Percentiles rank a stretch among this genome's conserved stretches.
These are phyloP conservation scores for Salarias fasciatus DNA, from an alignment of 2,797 vertebrate species.

Conservation along the genomic window DNA sequence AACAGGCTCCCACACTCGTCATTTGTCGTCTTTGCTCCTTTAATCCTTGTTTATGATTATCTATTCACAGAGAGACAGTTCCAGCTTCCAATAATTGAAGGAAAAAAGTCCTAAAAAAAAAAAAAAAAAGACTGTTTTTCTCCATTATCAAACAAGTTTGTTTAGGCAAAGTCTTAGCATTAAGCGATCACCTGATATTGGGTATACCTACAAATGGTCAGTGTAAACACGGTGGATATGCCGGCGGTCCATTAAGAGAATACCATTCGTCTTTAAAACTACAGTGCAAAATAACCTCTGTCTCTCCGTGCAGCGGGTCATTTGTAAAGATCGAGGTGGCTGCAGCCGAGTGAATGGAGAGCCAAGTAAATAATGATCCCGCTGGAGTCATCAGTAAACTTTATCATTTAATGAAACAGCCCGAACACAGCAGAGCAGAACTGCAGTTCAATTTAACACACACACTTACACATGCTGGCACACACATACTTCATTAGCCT, in stretches of 20 bases:
- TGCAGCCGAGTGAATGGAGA: constrained; percentile 64
- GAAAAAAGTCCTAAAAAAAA: not conserved
- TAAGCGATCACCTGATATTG: constrained; percentile 31
- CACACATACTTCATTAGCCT: constrained; percentile 75
- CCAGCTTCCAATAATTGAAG: constrained; percentile 6
- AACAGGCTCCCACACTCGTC: not conserved
- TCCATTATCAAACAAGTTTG: not conserved
- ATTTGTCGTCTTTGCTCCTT: not conserved
- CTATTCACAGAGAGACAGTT: constrained; percentile 1
- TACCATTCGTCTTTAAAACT: constrained; percentile 59
- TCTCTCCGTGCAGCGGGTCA: constrained; percentile 62
- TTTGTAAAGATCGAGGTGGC: constrained; percentile 76
- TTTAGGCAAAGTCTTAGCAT: not conserved
- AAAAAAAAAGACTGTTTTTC: not conserved
- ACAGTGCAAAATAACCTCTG: constrained; percentile 71
- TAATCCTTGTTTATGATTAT: not conserved
- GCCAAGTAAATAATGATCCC: constrained; percentile 77
- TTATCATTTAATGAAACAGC: constrained; percentile 82
- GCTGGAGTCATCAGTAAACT: constrained; percentile 79
- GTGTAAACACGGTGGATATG: constrained; percentile 42
- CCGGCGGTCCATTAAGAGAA: constrained; percentile 49
- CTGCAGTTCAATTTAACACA: constrained; percentile 74
- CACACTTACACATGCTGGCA: constrained; percentile 57
- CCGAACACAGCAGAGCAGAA: constrained; percentile 74
- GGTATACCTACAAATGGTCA: constrained; percentile 21